Evolutionary conservation across 2,113 vertebrate genomes (phyloP).

Genomic region (Thamnaconus septentrionalis): DNA sequence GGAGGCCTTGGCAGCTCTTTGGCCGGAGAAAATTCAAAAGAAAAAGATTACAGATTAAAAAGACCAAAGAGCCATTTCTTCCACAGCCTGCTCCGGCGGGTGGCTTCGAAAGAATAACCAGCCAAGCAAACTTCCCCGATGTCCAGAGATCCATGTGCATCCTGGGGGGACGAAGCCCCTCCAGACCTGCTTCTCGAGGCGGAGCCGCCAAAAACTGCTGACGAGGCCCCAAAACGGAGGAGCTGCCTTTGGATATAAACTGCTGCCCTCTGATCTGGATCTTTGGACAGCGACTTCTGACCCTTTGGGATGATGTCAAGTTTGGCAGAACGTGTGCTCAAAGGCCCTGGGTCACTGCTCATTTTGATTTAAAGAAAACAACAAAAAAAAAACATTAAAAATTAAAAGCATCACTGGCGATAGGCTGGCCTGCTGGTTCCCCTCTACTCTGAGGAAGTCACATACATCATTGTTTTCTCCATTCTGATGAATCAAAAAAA

Average conservation of each 20-base stretch:
- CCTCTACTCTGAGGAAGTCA: constrained; percentile 75
- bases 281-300: constrained; percentile 39
- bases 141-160: too few relatives aligned
- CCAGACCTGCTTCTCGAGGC: too few relatives aligned
- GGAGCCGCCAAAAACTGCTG: too few relatives aligned
- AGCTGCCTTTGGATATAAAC: not conserved
- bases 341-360: constrained; percentile 75
- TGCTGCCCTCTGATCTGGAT: constrained; percentile 29
- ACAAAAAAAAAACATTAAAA: constrained; percentile 13
- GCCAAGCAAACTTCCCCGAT: too few relatives aligned
- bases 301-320: constrained; percentile 29
- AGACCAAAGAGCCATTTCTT: too few relatives aligned
- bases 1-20: constrained; percentile 18
- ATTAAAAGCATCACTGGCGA: constrained; percentile 64
- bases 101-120: too few relatives aligned
- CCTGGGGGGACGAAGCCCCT: too few relatives aligned
- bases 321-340: constrained; percentile 49
- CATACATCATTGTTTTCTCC: constrained; percentile 74
- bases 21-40: not conserved
- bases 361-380: constrained; percentile 54
- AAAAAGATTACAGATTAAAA: too few relatives aligned
- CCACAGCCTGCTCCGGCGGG: too few relatives aligned
- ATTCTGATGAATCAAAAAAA: constrained; percentile 72
- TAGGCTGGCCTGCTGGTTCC: constrained; percentile 59
- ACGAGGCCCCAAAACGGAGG: not conserved